Evolutionary conservation across 2,797 vertebrate species (phyloP).

Genomic region (Triplophysa bombifrons): DNA sequence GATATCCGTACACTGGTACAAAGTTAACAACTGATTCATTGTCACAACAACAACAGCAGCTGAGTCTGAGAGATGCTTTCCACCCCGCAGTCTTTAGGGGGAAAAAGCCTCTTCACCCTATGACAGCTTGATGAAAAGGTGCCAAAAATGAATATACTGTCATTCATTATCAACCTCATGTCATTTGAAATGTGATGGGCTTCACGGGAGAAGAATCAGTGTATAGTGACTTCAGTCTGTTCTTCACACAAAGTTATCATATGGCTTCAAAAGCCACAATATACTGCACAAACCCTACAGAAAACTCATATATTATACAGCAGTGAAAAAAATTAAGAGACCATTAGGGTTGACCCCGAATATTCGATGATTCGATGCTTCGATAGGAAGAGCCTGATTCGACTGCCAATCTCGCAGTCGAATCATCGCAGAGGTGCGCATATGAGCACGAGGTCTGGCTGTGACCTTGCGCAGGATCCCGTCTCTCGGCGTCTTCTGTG

Average conservation of each 20-base stretch:
- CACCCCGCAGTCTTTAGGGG: constrained; percentile 37
- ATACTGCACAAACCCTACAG: no score
- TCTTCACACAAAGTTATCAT: neutral
- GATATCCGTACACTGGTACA: constrained; percentile 59
- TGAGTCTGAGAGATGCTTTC: constrained; percentile 48
- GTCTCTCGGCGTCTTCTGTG: no score
- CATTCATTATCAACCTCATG: neutral
- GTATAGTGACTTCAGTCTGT: neutral
- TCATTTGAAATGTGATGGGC: neutral
- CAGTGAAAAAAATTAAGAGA: no score
- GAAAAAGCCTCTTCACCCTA: constrained; percentile 12
- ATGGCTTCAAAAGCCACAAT: neutral
- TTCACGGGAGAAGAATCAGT: neutral
- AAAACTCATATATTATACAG: no score
- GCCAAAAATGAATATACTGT: neutral
- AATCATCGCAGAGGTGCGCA: no score
- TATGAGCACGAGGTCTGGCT: no score
- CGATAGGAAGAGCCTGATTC: no score
- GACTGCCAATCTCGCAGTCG: no score
- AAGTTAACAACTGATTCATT: constrained; percentile 49
- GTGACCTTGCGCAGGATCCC: no score
- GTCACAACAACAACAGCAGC: constrained; percentile 60
- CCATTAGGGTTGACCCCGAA: no score
- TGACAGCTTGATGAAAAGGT: neutral
- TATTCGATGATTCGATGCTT: no score